Conservation (phyloP, 2,888 invertebrate species). For the Buathra laborator region DNA sequence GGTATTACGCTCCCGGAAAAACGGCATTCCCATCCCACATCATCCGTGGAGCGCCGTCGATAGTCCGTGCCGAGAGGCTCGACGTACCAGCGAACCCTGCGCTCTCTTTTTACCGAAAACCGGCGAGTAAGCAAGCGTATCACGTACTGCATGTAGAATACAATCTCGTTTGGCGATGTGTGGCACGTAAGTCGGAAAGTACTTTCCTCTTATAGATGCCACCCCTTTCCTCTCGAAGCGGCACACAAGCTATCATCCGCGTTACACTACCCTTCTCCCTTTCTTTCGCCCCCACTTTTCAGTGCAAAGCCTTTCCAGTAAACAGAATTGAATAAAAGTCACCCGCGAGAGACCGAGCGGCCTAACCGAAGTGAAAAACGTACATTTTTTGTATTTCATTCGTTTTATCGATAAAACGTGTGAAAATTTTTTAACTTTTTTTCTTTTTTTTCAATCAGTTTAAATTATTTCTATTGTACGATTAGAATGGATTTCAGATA, state of each 20-base stretch:
- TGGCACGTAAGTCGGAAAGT: constrained; percentile 78
- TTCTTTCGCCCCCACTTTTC: not conserved
- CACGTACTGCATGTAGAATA: constrained; percentile 77
- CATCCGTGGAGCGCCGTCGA: not conserved
- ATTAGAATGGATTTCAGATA: not conserved
- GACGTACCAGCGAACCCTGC: constrained; percentile 4
- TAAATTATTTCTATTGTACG: not conserved
- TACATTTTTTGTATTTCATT: constrained; percentile 17
- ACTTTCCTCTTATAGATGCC: constrained; percentile 67
- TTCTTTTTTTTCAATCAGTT: not conserved
- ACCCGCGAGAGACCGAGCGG: constrained; percentile 27
- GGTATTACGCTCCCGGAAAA: constrained; percentile 57
- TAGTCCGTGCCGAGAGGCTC: constrained; percentile 32
- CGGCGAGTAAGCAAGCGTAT: constrained; percentile 72
- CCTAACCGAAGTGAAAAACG: constrained; percentile 41
- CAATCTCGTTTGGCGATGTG: constrained; percentile 74
- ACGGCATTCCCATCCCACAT: constrained; percentile 39
- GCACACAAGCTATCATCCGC: constrained; percentile 61
- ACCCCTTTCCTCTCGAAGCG: constrained; percentile 62
- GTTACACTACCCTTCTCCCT: constrained; percentile 29
- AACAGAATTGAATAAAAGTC: constrained; percentile 76
- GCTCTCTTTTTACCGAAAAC: constrained; percentile 64
- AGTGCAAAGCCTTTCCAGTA: constrained; percentile 52
- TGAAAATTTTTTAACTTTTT: not conserved
- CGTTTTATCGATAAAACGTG: constrained; percentile 27